These are phyloP conservation scores for Brevimyrus niger DNA, from an alignment of 2,113 vertebrate genomes.

Conservation along the genomic window DNA sequence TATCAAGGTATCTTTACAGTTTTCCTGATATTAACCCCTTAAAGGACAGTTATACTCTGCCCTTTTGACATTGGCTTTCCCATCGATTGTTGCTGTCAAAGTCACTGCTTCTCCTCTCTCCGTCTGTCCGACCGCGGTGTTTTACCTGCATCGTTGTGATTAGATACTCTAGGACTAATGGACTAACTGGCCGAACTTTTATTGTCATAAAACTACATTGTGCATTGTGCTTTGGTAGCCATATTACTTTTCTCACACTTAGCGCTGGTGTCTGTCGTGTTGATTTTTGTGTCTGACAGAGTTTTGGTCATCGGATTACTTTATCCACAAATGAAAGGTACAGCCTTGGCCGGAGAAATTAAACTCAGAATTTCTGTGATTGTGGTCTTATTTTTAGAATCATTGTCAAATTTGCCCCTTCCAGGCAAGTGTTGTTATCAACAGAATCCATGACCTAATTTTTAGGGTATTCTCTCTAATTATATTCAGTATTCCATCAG, in stretches of 20 bases:
- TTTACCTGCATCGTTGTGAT: neutral
- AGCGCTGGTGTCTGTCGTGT: no score
- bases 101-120: neutral
- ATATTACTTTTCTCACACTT: neutral
- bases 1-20: neutral
- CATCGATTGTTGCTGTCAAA: neutral
- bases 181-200: neutral
- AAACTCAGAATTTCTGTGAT: constrained; percentile 10
- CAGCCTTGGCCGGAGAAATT: neutral
- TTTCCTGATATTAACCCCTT: neutral
- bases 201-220: no score
- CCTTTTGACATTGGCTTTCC: neutral
- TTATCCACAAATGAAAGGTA: neutral
- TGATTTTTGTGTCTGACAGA: neutral
- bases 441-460: constrained; percentile 21
- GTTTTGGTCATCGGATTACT: neutral
- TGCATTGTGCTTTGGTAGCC: neutral
- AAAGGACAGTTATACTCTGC: neutral
- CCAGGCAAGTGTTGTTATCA: constrained; percentile 16
- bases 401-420: constrained; percentile 4
- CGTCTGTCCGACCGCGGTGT: neutral
- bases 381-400: constrained; percentile 11
- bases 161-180: neutral
- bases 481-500: constrained; percentile 19
- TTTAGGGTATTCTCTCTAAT: constrained; percentile 25